Percentiles rank a stretch among this genome's conserved stretches.
Conservation (phyloP, 2,797 vertebrate species). For the Euphonia xanthogaster region DNA sequence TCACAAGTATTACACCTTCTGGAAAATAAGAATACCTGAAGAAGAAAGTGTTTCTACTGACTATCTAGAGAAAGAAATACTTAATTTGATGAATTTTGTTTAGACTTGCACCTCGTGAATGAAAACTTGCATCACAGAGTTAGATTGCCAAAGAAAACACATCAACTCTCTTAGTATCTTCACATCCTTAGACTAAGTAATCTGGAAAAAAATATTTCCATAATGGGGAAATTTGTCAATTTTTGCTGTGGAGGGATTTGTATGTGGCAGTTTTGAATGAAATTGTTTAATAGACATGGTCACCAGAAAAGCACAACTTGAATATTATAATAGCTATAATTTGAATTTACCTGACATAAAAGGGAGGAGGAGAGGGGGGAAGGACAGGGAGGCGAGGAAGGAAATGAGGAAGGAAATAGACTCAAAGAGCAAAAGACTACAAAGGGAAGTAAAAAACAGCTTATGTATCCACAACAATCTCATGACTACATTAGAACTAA, state of each 20-base stretch:
- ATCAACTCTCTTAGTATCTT: neutral
- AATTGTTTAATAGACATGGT: neutral
- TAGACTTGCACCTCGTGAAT: neutral
- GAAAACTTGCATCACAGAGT: neutral
- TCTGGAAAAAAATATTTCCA: neutral
- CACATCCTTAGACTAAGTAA: neutral
- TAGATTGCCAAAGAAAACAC: neutral
- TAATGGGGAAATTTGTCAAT: neutral
- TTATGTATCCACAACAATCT: neutral
- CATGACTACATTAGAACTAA: neutral
- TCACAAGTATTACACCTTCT: neutral
- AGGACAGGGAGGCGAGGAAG: neutral
- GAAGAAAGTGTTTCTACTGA: neutral
- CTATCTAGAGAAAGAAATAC: neutral
- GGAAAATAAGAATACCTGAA: neutral
- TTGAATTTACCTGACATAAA: neutral
- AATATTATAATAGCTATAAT: neutral
- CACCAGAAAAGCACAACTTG: neutral
- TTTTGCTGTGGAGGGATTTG: neutral
- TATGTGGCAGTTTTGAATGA: neutral
- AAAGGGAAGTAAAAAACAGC: neutral
- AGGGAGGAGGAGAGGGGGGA: too few relatives aligned
- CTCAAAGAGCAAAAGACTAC: neutral
- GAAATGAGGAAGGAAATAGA: rapidly evolving
- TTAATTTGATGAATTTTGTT: neutral